phyloP scores from a whole-genome alignment of 2,113 vertebrate genomes.

The Meleagris gallopavo region DNA sequence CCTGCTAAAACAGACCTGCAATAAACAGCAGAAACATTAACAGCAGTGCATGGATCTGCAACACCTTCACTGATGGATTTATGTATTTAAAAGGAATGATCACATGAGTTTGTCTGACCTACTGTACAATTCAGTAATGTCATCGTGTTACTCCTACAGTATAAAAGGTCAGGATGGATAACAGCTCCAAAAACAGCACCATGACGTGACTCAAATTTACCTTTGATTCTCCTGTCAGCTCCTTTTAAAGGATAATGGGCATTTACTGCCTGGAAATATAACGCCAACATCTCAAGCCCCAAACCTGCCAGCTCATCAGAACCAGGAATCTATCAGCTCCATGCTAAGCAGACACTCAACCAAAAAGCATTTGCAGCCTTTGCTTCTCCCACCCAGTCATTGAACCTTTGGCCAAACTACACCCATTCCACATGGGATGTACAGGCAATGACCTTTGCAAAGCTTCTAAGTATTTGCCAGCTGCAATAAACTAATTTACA shows the following conservation, averaged over 20 bases:
- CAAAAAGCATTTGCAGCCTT: neutral
- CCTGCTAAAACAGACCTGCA: neutral
- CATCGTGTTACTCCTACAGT: neutral
- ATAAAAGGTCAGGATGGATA: neutral
- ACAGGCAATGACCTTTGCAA: conserved; percentile 25
- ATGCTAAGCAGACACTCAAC: conserved; percentile 8
- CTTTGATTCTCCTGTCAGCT: neutral
- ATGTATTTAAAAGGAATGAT: neutral
- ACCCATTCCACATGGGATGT: neutral
- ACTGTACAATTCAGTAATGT: too few relatives aligned
- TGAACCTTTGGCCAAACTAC: conserved; percentile 35
- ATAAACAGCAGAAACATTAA: neutral
- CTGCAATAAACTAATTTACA: conserved; percentile 62
- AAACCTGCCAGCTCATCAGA: neutral
- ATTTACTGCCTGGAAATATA: neutral
- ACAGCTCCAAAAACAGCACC: neutral
- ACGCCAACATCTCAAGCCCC: neutral
- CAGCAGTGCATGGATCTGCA: neutral
- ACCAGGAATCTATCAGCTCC: neutral
- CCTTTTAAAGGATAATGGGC: neutral
- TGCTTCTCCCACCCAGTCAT: neutral
- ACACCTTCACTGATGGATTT: neutral
- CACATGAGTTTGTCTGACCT: neutral
- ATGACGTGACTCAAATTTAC: neutral
- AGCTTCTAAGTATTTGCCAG: conserved; percentile 34